Percentiles rank a stretch among this genome's conserved stretches.
phyloP scores from a whole-genome alignment of 2,113 vertebrate species.

The Epinephelus cyanopodus region DNA sequence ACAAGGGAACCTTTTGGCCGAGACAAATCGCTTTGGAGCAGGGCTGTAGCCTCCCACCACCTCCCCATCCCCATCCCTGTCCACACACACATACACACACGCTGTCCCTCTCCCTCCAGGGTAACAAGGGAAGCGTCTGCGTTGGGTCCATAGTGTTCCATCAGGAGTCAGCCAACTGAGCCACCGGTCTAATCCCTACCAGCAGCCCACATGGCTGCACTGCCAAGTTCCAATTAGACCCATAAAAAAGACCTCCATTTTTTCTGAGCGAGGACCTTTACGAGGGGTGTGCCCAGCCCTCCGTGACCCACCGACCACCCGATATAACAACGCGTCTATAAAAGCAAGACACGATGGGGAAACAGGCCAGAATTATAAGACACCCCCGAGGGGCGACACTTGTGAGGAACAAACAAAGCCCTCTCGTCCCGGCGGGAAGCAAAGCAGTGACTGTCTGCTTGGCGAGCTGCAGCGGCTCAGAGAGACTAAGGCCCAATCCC shows the following conservation, averaged over 20 bases:
- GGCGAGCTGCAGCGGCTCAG: constrained; percentile 19
- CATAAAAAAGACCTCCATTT: constrained; percentile 57
- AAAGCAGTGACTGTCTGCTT: constrained; percentile 48
- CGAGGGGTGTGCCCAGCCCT: constrained; percentile 57
- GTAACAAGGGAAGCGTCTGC: constrained; percentile 79
- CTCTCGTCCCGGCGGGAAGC: constrained; percentile 25
- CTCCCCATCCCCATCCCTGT: constrained; percentile 39
- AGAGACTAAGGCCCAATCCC: neutral
- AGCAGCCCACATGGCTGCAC: constrained; percentile 72
- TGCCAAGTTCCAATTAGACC: constrained; percentile 83
- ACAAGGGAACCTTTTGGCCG: constrained; percentile 83
- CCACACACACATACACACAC: constrained; percentile 55
- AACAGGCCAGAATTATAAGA: constrained; percentile 63
- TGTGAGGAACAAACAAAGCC: constrained; percentile 50
- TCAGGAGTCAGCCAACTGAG: constrained; percentile 81
- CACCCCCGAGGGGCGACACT: constrained; percentile 57
- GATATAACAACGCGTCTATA: constrained; percentile 62
- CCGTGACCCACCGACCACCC: constrained; percentile 63
- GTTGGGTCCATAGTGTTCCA: constrained; percentile 76
- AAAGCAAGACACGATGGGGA: constrained; percentile 59
- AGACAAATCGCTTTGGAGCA: constrained; percentile 84
- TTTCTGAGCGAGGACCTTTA: constrained; percentile 63
- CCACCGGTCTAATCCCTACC: constrained; percentile 78
- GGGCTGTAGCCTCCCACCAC: constrained; percentile 59
- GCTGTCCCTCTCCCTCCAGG: constrained; percentile 63